These are phyloP conservation scores for Paraplagusia blochii DNA, from an alignment of 2,113 vertebrate species.

Conservation along the genomic window DNA sequence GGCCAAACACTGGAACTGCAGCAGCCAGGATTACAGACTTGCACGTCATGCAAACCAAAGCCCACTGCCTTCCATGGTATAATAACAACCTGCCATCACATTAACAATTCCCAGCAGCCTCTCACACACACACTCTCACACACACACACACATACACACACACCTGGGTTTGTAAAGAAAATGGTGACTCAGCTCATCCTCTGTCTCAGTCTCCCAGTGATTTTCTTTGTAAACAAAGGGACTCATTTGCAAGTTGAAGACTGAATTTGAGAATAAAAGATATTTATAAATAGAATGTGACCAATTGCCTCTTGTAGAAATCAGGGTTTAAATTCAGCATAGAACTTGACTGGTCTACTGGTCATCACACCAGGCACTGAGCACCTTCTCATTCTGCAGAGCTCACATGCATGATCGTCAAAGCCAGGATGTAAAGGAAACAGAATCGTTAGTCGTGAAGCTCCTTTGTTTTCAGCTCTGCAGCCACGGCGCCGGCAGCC, in stretches of 20 bases:
- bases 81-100: background rate
- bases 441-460: conserved; percentile 47
- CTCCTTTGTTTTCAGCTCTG: conserved; percentile 10
- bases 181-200: too few species aligned
- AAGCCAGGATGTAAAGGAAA: conserved; percentile 40
- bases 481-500: conserved; percentile 39
- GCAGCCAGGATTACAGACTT: too few species aligned
- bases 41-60: background rate
- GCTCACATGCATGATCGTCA: conserved; percentile 60
- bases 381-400: conserved; percentile 18
- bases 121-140: too few species aligned
- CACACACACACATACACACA: too few species aligned
- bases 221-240: background rate
- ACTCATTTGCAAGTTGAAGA: conserved; percentile 49
- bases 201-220: background rate
- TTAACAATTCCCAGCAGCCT: conserved; percentile 1
- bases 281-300: too few species aligned
- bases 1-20: conserved; percentile 9
- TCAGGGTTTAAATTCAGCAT: conserved; percentile 37
- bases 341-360: conserved; percentile 31
- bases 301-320: too few species aligned
- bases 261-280: conserved; percentile 51
- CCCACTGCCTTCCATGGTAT: background rate
- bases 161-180: too few species aligned
- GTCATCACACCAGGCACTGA: conserved; percentile 43